Evolutionary conservation across 2,113 vertebrate genomes (phyloP).

Genomic region (Trichechus manatus): DNA sequence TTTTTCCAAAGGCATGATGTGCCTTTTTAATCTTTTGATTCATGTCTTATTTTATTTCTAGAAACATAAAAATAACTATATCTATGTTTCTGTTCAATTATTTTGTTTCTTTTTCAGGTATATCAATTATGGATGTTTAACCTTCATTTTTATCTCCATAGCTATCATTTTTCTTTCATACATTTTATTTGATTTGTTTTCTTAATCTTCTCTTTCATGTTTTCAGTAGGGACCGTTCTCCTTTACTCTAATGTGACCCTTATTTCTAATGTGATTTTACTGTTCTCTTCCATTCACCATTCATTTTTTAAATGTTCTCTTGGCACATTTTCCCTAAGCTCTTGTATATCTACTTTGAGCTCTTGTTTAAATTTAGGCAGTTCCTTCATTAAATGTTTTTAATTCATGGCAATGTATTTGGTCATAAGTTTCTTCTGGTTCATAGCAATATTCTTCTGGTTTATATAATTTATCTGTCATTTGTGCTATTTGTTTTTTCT

Average conservation of each 20-base stretch:
- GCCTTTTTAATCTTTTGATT: not conserved
- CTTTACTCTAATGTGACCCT: not conserved
- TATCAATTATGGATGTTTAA: not conserved
- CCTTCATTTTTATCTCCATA: not conserved
- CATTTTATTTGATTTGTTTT: not conserved
- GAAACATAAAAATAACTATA: not conserved
- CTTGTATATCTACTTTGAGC: not conserved
- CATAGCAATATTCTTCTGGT: not conserved
- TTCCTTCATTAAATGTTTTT: not conserved
- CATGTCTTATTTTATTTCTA: slow-evolving; percentile 1
- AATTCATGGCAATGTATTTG: not conserved
- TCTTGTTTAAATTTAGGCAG: not conserved
- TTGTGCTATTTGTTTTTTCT: not conserved
- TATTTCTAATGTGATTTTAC: not conserved
- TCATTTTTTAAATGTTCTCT: not conserved
- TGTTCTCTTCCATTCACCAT: not conserved
- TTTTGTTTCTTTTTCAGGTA: not conserved
- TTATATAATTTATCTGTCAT: not conserved
- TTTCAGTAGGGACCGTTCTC: not conserved
- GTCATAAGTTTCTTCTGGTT: not conserved
- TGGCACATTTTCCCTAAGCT: not conserved
- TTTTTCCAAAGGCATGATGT: not conserved
- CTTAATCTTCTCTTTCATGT: not conserved
- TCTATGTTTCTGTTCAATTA: not conserved
- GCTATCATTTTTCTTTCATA: not conserved